Evolutionary conservation across 2,797 vertebrate genomes (phyloP).

Genomic region (Pterois miles): DNA sequence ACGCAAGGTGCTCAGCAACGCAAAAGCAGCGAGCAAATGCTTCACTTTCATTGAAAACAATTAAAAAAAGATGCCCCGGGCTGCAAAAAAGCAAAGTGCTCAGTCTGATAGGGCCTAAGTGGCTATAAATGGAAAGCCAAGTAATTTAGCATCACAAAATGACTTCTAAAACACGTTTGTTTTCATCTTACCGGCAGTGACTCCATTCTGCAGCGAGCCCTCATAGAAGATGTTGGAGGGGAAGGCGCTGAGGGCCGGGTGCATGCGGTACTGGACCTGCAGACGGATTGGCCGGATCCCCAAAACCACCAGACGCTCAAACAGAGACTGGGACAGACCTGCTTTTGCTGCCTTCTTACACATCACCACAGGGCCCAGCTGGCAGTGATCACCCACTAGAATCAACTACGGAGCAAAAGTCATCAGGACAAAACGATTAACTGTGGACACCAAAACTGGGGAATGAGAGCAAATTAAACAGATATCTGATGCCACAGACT

Average conservation of each 20-base stretch:
- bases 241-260: conserved; percentile 94
- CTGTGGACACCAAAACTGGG: not conserved
- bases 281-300: conserved; percentile 95
- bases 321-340: conserved; percentile 93
- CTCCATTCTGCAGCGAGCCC: conserved; percentile 94
- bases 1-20: not conserved
- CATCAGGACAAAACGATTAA: not conserved
- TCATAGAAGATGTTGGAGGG: conserved; percentile 98
- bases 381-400: conserved; percentile 96
- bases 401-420: conserved; percentile 83
- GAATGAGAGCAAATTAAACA: not conserved
- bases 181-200: conserved; percentile 86
- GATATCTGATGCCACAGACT: not conserved
- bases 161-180: not conserved
- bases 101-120: not conserved
- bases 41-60: not conserved
- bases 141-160: not conserved
- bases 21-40: not conserved
- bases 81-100: too few relatives aligned
- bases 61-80: not conserved
- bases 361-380: conserved; percentile 96
- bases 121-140: not conserved
- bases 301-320: conserved; percentile 93
- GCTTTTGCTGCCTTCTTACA: conserved; percentile 97
- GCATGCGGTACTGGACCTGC: conserved; percentile 97